phyloP scores from a whole-genome alignment of 2,113 vertebrate species.

The Mungos mungo region DNA sequence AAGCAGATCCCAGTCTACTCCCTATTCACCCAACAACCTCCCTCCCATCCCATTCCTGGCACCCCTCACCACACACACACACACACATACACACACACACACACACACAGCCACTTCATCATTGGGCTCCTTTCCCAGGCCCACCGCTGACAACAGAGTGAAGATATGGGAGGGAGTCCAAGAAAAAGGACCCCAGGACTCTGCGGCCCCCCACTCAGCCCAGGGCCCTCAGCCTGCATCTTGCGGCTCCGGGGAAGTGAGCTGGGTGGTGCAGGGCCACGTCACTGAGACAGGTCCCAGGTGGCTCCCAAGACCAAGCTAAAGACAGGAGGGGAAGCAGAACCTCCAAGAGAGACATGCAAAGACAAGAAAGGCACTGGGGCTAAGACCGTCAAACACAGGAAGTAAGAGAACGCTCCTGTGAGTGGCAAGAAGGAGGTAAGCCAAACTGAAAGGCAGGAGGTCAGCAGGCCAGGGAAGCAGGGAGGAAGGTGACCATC shows the following conservation, averaged over 20 bases:
- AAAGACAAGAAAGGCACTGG: neutral
- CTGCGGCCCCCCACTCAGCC: neutral
- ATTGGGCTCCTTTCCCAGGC: neutral
- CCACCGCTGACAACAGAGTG: neutral
- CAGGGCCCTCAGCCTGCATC: neutral
- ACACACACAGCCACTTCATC: too few relatives aligned
- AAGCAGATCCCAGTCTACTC: neutral
- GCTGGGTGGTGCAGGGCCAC: neutral
- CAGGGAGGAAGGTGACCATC: neutral
- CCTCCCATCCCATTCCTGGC: neutral
- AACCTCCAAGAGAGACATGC: neutral
- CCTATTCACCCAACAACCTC: neutral
- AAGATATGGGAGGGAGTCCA: neutral
- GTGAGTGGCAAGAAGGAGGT: neutral
- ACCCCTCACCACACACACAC: neutral
- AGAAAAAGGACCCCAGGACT: neutral
- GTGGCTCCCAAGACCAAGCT: neutral
- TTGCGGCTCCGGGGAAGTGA: neutral
- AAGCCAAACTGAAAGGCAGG: neutral
- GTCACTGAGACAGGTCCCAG: neutral
- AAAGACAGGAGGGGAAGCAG: neutral
- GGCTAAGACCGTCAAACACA: neutral
- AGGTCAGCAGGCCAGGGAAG: accelerated
- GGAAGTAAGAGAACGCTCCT: neutral
- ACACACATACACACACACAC: too few relatives aligned